Evolutionary conservation across 37 sponge, comb jelly and placozoan genomes (phyloP), one percentile per base, ranked within the genome.

Genomic region (Hormiphora californensis): DNA sequence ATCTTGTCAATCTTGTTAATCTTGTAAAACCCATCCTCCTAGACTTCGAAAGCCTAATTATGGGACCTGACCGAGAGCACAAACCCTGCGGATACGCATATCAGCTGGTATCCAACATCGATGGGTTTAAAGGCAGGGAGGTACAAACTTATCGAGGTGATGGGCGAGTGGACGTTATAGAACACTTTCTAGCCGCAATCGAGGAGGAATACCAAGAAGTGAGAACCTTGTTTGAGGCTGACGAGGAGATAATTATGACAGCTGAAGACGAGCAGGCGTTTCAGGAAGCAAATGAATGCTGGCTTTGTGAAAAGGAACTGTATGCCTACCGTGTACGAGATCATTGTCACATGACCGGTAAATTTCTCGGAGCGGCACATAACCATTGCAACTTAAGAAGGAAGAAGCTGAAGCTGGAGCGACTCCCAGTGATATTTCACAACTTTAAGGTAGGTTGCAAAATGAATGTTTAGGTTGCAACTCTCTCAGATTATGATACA

Each of bases 1-100:
- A 49, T 49, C 15, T 9, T 17, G 15, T 15, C 53, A 9, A 49
- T 17, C 53, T 49, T 49, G 53, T 17, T 15, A 49, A 9, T 15
- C 53, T 49, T 49, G 15, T 17, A 49, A 17, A 17, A 49, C 53
- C 9, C 15, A 17, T 17, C 15, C 9, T 49, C 53, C 9, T 49
- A 49, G 53, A 49, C 15, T 49, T 49, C 15, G 61, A 57, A 57
- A 28, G 30, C 3, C n/a, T 4, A 28, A 28, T 57, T 57, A 23
- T 28, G 61, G 23, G 61, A 5, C n/a, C 61, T 57, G 30, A 57
- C n/a, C 61, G 61, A 57, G 61, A 57, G 27, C 61, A 57, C 61
- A 15, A 30, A 28, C 61, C 61, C 7, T 57, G 23, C 23, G 61
- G 61, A 23, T 57, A 28, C 27, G 61, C 61, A 21, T 57, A 57